Base-by-base conservation (phyloP, 2,888 invertebrate genomes). In the Orthosia cruda region DNA sequence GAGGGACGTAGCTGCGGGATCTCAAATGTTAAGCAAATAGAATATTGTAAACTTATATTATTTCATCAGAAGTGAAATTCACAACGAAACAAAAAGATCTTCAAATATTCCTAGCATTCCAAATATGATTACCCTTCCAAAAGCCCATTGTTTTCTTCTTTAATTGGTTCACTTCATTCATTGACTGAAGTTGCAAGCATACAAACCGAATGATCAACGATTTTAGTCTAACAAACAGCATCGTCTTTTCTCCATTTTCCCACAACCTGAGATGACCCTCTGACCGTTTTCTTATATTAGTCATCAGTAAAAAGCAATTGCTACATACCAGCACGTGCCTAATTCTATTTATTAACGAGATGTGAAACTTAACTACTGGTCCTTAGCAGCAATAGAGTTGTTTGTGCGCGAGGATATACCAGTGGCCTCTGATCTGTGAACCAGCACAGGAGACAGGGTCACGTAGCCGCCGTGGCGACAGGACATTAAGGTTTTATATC, bases 381-480 rank as follows among this genome's bases (percentile, higher is more conserved):
- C 62, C 62, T 77, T 59, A 71, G 67, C 58, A 90, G 91, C 89
- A 82, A 90, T 89, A 78, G 88, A 77, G 81, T 92, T 95, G 92
- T 93, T 94, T 92, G 89, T 90, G 89, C 88, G 91, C 90, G 94
- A 95, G 91, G 90, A 91, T 91, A 86, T 93, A 92, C 90, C 78
- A 89, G 88, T 94, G 92, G 88, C 94, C 91, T 89, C 80, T 92
- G 93, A 92, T 90, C 93, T 86, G 79, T 89, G 91, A 85, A 90
- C 88, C 83, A 65, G 81, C 65, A 26, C 84, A 89, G 91, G 91
- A 91, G 91, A 85, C 89, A 90, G 89, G 94, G 92, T 93, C 94
- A 88, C 73, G 62, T 52, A 85, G 84, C 80, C 79, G 58, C 76
- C 86, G 80, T 86, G 84, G 84, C 82, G 87, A 89, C 91, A 93